A percentile compares a stretch with the other conserved stretches of the same genome.
These are phyloP conservation scores for Platyrinchus mystaceus DNA, from an alignment of 2,797 vertebrate species.

Conservation along the genomic window DNA sequence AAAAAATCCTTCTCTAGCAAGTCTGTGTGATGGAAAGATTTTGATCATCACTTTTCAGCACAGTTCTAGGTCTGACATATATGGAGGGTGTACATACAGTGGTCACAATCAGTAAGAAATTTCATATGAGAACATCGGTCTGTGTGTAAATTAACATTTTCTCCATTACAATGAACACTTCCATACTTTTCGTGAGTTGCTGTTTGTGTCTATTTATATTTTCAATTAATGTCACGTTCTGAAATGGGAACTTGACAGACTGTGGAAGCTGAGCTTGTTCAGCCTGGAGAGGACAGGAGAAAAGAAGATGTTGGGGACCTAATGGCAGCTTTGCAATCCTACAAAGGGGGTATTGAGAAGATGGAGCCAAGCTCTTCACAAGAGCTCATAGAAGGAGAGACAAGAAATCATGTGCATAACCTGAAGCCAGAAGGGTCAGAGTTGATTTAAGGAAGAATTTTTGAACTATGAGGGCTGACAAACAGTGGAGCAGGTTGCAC, in stretches of 20 bases:
- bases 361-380: neutral
- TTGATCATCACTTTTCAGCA: neutral
- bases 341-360: neutral
- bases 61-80: neutral
- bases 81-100: neutral
- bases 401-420: neutral
- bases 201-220: neutral
- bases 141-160: neutral
- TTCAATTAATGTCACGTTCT: neutral
- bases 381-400: neutral
- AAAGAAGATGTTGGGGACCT: neutral
- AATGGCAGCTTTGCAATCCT: neutral
- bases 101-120: neutral
- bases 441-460: neutral
- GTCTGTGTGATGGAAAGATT: neutral
- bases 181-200: neutral
- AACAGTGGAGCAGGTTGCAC: neutral
- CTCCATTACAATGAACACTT: neutral
- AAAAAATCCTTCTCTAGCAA: neutral
- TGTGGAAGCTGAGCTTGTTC: neutral
- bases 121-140: neutral
- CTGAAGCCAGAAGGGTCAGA: neutral
- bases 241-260: neutral
- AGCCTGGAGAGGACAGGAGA: neutral
- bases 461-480: neutral